Base-by-base conservation (phyloP, 2,113 vertebrate genomes). In the Stegostoma tigrinum region DNA sequence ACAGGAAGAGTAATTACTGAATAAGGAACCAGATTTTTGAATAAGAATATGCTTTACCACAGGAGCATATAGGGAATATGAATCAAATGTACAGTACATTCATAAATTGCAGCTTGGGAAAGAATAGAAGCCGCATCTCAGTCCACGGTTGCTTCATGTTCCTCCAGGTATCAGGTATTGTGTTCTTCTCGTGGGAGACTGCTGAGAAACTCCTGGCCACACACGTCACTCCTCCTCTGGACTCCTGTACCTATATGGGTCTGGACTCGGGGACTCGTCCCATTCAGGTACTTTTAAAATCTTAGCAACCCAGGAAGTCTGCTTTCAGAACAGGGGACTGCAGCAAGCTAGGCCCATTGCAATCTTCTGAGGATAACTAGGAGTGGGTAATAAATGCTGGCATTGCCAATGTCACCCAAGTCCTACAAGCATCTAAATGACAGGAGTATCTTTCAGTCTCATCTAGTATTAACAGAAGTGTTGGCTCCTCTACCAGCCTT, bases 221-320 rank as follows among this genome's bases (percentile, higher is more conserved):
- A 61, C 98, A 99, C 0, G 98, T 99, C 95, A 97, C 97, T 42
- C 97, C 98, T 0, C 99, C 99, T 0, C 97, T 99, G 96, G 98
- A 99, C 0, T 98, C 98, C 96, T 99, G 99, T 97, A 99, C 99
- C 75, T 99, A 99, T 96, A 97, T 99, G 97, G 99, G 99, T 72
- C 97, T 99, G 97, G 99, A 99, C 96, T 99, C 99, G 0, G 99
- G 99, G 95, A 98, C 98, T 87, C 98, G 96, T 0, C 98, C 98
- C 90, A 97, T 99, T 27, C 98, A 99, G 98, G 99, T 99, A 96
- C 90, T 66, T 5, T 38, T 2, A 24, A 30, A 7, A 21, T 3
- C 19, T 1, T 48, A 30, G 12, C 2, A n/a, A 0, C n/a, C 70
- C 61, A 3, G 15, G 1, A 38, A 67, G 38, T 64, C 19, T 3